Percentiles rank a stretch among this genome's conserved stretches.
These are phyloP conservation scores for Anarrhichthys ocellatus DNA, from an alignment of 2,113 vertebrate species.

Conservation along the genomic window DNA sequence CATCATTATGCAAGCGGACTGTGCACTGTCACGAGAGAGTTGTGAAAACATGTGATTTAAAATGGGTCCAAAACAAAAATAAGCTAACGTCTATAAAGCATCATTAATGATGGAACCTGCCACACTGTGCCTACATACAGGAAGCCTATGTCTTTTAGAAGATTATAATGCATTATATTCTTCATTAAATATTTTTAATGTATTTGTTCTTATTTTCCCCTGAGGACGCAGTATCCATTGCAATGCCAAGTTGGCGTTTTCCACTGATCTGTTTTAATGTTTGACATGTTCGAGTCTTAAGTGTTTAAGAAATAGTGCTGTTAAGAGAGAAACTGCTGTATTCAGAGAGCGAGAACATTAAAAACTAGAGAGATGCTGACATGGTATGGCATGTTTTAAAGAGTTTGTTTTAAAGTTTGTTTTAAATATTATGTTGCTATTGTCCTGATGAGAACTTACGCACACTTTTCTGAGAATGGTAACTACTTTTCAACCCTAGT, in stretches of 20 bases:
- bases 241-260: background rate
- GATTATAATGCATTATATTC: background rate
- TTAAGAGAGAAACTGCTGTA: background rate
- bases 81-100: conserved; percentile 23
- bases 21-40: conserved; percentile 32
- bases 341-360: background rate
- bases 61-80: conserved; percentile 44
- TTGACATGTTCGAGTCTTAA: background rate
- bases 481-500: background rate
- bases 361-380: background rate
- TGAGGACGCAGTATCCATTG: background rate
- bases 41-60: conserved; percentile 47
- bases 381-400: background rate
- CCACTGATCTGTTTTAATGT: background rate
- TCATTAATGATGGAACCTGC: conserved; percentile 39
- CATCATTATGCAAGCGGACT: conserved; percentile 54
- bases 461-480: background rate
- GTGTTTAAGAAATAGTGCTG: background rate
- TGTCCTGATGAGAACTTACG: background rate
- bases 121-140: conserved; percentile 8
- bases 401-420: background rate
- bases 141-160: conserved; percentile 4
- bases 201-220: background rate
- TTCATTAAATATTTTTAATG: conserved; percentile 1
- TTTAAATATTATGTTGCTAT: background rate